Conservation (phyloP, 2,113 vertebrate genomes). For the Mesembrinibis cayennensis region DNA sequence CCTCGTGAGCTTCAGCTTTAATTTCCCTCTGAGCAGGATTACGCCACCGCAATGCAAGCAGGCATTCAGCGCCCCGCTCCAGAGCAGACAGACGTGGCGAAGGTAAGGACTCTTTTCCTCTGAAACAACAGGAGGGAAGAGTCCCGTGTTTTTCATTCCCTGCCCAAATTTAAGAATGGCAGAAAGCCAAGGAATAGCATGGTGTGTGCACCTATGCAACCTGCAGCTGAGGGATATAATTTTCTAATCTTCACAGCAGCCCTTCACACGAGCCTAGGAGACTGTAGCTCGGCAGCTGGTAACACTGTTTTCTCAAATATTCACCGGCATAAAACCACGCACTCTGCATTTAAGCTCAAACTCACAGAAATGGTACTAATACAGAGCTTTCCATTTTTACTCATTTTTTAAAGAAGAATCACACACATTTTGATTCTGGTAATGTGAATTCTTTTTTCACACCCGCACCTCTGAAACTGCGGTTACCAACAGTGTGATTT, state of each 20-base stretch:
- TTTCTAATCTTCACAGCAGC: background rate
- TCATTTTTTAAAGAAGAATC: background rate
- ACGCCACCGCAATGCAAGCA: rapidly evolving
- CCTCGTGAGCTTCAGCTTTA: background rate
- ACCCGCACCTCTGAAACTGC: background rate
- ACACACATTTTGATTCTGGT: background rate
- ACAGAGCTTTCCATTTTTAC: background rate
- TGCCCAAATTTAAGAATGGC: background rate
- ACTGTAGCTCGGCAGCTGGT: background rate
- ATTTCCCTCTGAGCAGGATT: background rate
- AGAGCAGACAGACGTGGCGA: background rate
- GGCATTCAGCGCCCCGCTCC: background rate
- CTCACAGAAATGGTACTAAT: background rate
- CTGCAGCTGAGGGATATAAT: background rate
- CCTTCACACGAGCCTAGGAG: background rate
- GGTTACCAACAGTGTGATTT: background rate
- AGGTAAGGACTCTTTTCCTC: background rate
- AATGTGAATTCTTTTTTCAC: background rate
- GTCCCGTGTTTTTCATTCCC: background rate
- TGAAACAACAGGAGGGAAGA: background rate
- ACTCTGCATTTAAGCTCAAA: background rate
- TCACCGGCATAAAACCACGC: background rate
- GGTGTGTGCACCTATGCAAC: background rate
- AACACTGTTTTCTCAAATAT: background rate
- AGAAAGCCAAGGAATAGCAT: background rate